Evolutionary conservation across 2,797 vertebrate species (phyloP).

Genomic region (Mormyrus proboscirostris): DNA sequence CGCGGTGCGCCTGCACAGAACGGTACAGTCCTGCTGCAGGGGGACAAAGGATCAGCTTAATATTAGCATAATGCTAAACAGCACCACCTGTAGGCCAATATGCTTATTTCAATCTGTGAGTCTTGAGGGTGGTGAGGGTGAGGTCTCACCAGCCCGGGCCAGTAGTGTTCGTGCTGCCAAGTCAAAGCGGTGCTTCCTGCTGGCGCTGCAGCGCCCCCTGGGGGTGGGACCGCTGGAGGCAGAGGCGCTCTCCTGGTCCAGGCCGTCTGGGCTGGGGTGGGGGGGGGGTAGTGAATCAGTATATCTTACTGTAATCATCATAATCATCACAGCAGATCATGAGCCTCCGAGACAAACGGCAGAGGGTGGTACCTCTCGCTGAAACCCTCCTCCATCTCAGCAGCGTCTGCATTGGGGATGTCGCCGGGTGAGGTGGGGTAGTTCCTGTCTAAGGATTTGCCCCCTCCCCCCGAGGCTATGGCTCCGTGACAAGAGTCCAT

Average conservation of each 20-base stretch:
- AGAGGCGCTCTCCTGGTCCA: conserved; percentile 81
- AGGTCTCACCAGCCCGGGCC: conserved; percentile 81
- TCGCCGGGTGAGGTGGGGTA: conserved; percentile 81
- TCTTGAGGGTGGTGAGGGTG: not conserved
- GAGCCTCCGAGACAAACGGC: not conserved
- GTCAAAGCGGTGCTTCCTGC: conserved; percentile 90
- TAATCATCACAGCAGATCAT: not conserved
- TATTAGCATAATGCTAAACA: not conserved
- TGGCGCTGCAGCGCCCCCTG: conserved; percentile 75
- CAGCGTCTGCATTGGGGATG: conserved; percentile 73
- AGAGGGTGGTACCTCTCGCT: conserved; percentile 72
- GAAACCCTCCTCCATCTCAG: conserved; percentile 90
- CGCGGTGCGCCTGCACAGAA: conserved; percentile 92
- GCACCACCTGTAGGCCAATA: not conserved
- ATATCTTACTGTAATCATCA: not conserved
- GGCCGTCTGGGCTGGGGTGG: conserved; percentile 69
- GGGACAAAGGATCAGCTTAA: conserved; percentile 17
- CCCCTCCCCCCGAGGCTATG: conserved; percentile 55
- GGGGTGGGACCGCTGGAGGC: conserved; percentile 69
- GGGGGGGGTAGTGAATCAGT: not conserved
- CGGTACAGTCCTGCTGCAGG: conserved; percentile 86
- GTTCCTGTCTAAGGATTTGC: conserved; percentile 76
- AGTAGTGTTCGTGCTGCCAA: conserved; percentile 86
- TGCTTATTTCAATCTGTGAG: not conserved
- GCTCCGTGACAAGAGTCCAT: conserved; percentile 64